phyloP scores from a whole-genome alignment of 64 coral and sea anemone species.

The Hydrozoanthus tunicans region DNA sequence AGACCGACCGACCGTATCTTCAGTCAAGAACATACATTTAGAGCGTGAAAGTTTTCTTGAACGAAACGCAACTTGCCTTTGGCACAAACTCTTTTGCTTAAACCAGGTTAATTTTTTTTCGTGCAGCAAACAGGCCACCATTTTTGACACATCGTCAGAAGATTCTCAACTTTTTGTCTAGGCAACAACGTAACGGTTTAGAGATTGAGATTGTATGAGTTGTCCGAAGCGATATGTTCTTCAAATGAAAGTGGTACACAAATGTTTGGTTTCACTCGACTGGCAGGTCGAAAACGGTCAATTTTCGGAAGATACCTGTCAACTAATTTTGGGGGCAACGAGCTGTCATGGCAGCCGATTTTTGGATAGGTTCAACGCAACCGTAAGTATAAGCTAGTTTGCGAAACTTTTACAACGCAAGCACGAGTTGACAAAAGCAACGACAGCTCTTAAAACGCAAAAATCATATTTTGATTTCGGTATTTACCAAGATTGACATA shows the following conservation, averaged over 20 bases:
- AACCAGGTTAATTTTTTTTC: not conserved
- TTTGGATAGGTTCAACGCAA: slow-evolving; percentile 25
- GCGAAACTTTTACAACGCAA: slow-evolving; percentile 2
- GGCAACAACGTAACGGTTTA: not conserved
- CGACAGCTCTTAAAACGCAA: not conserved
- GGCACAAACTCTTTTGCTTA: not conserved
- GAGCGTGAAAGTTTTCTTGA: not conserved
- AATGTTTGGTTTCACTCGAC: not conserved
- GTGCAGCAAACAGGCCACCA: not conserved
- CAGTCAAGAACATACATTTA: not conserved
- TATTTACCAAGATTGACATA: not conserved
- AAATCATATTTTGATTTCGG: not conserved
- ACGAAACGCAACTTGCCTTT: not conserved
- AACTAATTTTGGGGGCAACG: not conserved
- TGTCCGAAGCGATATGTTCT: not conserved
- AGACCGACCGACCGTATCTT: not conserved
- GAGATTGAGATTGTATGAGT: not conserved
- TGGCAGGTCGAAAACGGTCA: not conserved
- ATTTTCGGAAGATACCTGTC: not conserved
- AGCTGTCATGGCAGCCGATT: slow-evolving; percentile 46
- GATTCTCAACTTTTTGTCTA: not conserved
- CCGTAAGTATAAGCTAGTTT: slow-evolving; percentile 22
- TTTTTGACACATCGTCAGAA: not conserved
- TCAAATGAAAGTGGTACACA: not conserved
- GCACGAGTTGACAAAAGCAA: not conserved